A percentile compares a stretch with the other conserved stretches of the same genome.
Evolutionary conservation across 2,113 vertebrate species (phyloP).

Genomic region (Dipodomys stephensi): DNA sequence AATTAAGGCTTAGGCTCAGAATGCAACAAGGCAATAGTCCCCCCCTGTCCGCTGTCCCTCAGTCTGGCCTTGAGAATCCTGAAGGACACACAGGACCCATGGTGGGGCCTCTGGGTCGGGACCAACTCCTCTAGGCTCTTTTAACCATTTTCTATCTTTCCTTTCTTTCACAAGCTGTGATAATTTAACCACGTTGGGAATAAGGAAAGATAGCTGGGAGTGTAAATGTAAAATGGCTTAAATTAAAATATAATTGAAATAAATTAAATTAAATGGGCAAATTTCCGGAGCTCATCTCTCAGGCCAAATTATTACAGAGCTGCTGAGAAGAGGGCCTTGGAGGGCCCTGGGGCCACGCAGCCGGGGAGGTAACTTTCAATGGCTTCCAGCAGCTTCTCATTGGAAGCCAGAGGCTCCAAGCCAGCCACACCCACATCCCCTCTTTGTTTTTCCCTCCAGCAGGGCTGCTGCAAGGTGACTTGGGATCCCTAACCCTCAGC

Average conservation of each 20-base stretch:
- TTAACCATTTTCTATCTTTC: constrained; percentile 41
- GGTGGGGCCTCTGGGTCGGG: neutral
- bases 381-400: neutral
- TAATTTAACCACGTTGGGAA: constrained; percentile 66
- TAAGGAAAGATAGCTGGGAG: constrained; percentile 64
- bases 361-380: neutral
- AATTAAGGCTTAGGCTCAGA: too few species aligned
- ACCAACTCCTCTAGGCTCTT: neutral
- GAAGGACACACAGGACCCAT: fast-evolving
- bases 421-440: neutral
- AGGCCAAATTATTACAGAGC: constrained; percentile 66
- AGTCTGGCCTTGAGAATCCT: too few species aligned
- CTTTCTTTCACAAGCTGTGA: constrained; percentile 40
- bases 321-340: neutral
- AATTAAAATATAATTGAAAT: constrained; percentile 84
- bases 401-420: neutral
- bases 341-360: neutral
- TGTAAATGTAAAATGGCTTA: constrained; percentile 72
- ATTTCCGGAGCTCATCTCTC: constrained; percentile 75
- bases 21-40: neutral
- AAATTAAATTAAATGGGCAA: constrained; percentile 82
- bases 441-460: fast-evolving
- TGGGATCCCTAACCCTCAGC: neutral
- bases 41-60: fast-evolving
- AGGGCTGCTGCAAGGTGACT: neutral